These are phyloP conservation scores for Scomber scombrus DNA, from an alignment of 2,113 vertebrate genomes.

Conservation along the genomic window DNA sequence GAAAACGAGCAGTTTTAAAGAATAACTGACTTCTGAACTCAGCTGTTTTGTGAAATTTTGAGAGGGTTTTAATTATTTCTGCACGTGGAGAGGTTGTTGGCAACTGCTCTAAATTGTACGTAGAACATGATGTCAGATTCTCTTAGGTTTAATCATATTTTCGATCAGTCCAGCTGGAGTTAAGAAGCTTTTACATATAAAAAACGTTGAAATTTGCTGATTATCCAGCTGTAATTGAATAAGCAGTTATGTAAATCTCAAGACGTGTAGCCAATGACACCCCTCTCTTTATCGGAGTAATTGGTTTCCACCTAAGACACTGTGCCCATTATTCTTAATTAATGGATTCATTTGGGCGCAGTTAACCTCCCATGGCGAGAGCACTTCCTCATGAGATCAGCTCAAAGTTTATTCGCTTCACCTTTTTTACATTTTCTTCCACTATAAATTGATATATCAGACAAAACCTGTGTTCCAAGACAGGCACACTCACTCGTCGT, in stretches of 20 bases:
- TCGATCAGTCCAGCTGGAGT: neutral
- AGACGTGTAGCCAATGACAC: constrained; percentile 57
- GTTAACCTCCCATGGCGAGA: constrained; percentile 80
- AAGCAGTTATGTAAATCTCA: constrained; percentile 65
- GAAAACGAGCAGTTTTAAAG: neutral
- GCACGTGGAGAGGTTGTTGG: neutral
- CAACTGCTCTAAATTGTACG: neutral
- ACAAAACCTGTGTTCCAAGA: neutral
- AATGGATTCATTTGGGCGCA: constrained; percentile 83
- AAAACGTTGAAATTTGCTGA: constrained; percentile 25
- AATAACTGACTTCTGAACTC: no score
- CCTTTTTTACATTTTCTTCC: neutral
- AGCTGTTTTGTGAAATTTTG: neutral
- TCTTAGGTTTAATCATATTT: no score
- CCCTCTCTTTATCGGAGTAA: constrained; percentile 69
- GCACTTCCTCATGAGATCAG: constrained; percentile 56
- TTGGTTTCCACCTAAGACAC: constrained; percentile 79
- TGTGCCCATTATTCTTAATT: constrained; percentile 83
- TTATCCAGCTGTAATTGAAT: constrained; percentile 51
- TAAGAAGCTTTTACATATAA: neutral
- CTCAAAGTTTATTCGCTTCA: neutral
- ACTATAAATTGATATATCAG: neutral
- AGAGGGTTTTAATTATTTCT: no score
- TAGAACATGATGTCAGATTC: no score
- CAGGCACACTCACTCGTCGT: neutral